phyloP scores from a whole-genome alignment of 2,888 invertebrate genomes.

The Silvanus unidentatus region DNA sequence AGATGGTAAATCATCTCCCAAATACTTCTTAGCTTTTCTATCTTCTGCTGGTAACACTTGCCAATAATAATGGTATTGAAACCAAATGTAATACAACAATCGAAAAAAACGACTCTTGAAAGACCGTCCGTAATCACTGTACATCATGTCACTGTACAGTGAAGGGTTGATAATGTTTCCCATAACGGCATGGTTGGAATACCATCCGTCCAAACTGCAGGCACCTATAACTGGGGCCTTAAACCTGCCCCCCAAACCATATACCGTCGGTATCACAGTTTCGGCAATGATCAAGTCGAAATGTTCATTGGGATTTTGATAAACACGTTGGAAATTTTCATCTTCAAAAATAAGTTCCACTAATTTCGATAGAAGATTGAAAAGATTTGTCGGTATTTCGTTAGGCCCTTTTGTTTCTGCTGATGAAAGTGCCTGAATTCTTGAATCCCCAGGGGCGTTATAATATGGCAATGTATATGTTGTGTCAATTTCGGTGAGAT shows the following conservation, averaged over 20 bases:
- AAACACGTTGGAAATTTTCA: too few relatives aligned
- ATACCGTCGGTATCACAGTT: too few relatives aligned
- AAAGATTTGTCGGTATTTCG: too few relatives aligned
- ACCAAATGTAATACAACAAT: constrained; percentile 26
- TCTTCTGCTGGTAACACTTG: constrained; percentile 26
- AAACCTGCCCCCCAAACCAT: too few relatives aligned
- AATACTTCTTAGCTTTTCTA: constrained; percentile 15
- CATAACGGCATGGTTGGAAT: constrained; percentile 25
- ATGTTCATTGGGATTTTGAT: too few relatives aligned
- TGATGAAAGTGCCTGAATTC: too few relatives aligned
- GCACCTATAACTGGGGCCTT: too few relatives aligned
- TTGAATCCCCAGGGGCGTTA: too few relatives aligned
- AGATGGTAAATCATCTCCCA: constrained; percentile 20
- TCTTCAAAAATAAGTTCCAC: too few relatives aligned
- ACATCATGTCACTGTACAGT: constrained; percentile 31
- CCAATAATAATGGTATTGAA: constrained; percentile 25
- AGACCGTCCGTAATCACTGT: constrained; percentile 12
- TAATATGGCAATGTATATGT: constrained; percentile 14
- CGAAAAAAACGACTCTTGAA: constrained; percentile 12
- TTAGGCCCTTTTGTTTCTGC: constrained; percentile 24
- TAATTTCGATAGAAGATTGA: too few relatives aligned
- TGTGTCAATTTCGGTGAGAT: constrained; percentile 37
- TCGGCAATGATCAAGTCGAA: too few relatives aligned
- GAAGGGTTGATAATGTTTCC: constrained; percentile 30
- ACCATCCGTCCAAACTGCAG: too few relatives aligned